phyloP scores from a whole-genome alignment of 2,888 invertebrate species.

The Drosophila percnosoma region DNA sequence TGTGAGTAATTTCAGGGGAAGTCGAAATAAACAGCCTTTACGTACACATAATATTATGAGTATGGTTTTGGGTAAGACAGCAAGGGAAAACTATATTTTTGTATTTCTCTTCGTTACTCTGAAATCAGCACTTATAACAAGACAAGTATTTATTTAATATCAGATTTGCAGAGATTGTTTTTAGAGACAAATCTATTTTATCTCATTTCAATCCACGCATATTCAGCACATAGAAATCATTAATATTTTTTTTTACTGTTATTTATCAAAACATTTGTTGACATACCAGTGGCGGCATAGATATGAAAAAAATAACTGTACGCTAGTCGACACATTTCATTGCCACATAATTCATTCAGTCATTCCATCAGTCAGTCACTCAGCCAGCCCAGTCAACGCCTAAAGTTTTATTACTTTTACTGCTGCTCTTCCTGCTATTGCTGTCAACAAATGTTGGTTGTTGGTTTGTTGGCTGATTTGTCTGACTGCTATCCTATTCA shows the following conservation, averaged over 20 bases:
- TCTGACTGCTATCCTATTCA: conserved; percentile 27
- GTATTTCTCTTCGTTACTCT: not conserved
- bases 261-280: conserved; percentile 56
- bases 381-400: conserved; percentile 64
- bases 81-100: not conserved
- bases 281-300: conserved; percentile 49
- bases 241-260: conserved; percentile 51
- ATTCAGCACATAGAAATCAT: conserved; percentile 45
- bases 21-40: conserved; percentile 5
- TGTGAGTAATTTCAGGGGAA: conserved; percentile 10
- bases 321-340: conserved; percentile 62
- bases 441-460: conserved; percentile 71
- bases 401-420: conserved; percentile 76
- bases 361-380: conserved; percentile 50
- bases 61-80: not conserved
- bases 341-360: conserved; percentile 60
- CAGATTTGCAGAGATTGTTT: not conserved
- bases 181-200: conserved; percentile 13
- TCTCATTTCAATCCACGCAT: conserved; percentile 21
- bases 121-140: not conserved
- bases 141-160: not conserved
- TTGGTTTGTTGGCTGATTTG: conserved; percentile 51
- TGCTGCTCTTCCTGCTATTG: conserved; percentile 28
- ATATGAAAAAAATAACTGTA: conserved; percentile 48
- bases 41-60: not conserved